Evolutionary conservation across 2,797 vertebrate genomes (phyloP).

Genomic region (Pantherophis alleghaniensis): DNA sequence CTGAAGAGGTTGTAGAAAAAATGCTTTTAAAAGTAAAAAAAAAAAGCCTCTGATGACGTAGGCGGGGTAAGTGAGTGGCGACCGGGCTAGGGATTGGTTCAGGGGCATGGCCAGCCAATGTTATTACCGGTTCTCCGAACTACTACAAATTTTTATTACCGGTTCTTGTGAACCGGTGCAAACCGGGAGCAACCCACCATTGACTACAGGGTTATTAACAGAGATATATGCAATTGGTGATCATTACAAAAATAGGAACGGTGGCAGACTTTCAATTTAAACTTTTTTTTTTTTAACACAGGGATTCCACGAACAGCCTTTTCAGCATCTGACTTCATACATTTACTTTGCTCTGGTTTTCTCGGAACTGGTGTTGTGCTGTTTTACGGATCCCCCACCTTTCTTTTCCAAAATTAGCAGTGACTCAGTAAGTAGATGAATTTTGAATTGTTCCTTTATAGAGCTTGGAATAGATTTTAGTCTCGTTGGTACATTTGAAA

Average conservation of each 20-base stretch:
- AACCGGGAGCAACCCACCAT: too few species aligned
- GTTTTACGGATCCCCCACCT: conserved; percentile 83
- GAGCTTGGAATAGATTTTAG: background rate
- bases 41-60: too few species aligned
- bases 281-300: conserved; percentile 56
- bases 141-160: too few species aligned
- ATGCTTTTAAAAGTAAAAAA: too few species aligned
- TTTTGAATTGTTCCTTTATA: background rate
- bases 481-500: background rate
- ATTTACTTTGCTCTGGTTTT: conserved; percentile 81
- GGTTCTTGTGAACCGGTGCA: too few species aligned
- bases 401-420: conserved; percentile 72
- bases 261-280: background rate
- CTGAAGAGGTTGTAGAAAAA: too few species aligned
- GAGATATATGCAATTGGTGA: background rate
- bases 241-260: background rate
- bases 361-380: conserved; percentile 84
- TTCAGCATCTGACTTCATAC: conserved; percentile 81
- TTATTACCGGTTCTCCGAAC: too few species aligned
- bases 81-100: too few species aligned
- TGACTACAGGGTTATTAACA: background rate
- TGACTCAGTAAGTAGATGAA: conserved; percentile 72
- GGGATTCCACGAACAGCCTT: conserved; percentile 79
- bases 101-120: too few species aligned
- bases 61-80: too few species aligned